These are phyloP conservation scores for Denticeps clupeoides DNA, from an alignment of 2,797 vertebrate genomes.

Conservation along the genomic window DNA sequence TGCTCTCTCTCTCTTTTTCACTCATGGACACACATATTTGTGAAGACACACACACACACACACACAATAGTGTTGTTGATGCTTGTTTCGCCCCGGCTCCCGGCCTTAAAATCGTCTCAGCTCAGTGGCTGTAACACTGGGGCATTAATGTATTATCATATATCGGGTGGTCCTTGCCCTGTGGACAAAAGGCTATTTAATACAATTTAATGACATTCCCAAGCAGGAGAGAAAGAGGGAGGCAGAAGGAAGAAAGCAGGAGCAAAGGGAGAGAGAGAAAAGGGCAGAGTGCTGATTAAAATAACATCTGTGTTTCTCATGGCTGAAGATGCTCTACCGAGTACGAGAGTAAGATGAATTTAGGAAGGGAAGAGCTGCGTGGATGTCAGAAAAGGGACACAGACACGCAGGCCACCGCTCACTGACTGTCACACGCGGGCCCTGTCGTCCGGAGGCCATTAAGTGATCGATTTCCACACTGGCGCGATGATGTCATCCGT, in stretches of 20 bases:
- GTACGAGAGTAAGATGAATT: not conserved
- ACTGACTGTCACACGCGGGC: constrained; percentile 63
- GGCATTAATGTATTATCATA: constrained; percentile 99
- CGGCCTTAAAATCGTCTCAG: constrained; percentile 79
- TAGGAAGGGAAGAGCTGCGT: not conserved
- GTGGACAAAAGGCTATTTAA: constrained; percentile 99
- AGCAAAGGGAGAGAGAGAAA: not conserved
- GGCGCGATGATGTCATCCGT: constrained; percentile 78
- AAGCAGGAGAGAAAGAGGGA: constrained; percentile 75
- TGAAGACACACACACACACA: constrained; percentile 3
- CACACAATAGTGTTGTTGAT: constrained; percentile 71
- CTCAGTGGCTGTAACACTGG: constrained; percentile 88
- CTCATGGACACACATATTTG: constrained; percentile 2
- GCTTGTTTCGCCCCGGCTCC: constrained; percentile 56
- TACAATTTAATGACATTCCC: constrained; percentile 99
- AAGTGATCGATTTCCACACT: constrained; percentile 77
- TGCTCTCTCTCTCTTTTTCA: constrained; percentile 23
- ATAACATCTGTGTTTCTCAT: constrained; percentile 92
- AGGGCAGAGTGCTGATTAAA: constrained; percentile 78
- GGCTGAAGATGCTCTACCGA: too few relatives aligned
- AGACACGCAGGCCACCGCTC: constrained; percentile 11
- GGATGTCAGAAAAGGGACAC: constrained; percentile 10
- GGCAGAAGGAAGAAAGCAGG: constrained; percentile 37
- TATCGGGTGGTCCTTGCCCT: constrained; percentile 97
- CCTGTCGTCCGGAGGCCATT: constrained; percentile 74